Base-by-base conservation (phyloP, 2,797 vertebrate species). In the Synanceia verrucosa region DNA sequence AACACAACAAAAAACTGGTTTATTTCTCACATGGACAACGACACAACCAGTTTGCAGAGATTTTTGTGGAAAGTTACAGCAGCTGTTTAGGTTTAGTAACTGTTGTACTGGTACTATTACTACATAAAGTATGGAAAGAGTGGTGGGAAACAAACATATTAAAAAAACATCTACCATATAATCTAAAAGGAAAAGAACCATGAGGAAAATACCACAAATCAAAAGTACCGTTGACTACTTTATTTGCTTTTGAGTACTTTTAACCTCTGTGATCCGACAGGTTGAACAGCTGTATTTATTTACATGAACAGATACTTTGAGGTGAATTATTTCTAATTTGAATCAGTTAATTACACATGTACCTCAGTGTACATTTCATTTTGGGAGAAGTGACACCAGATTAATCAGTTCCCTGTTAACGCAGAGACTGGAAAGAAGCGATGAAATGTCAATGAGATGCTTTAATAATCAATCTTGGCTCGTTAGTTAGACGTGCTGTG, bases 1-100 rank as follows among this genome's bases (percentile, higher is more conserved):
- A n/a, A n/a, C n/a, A n/a, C n/a, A n/a, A n/a, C n/a, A n/a, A n/a
- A n/a, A n/a, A n/a, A n/a, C n/a, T n/a, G n/a, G n/a, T n/a, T n/a
- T n/a, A n/a, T n/a, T n/a, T n/a, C n/a, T n/a, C n/a, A n/a, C n/a
- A n/a, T n/a, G n/a, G 56, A 55, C 28, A 19, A 73, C 41, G 74
- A 70, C 71, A 75, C 79, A 79, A 70, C 81, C 70, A 46, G 64
- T 76, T 69, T 41, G 23, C 36, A 70, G 2, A 46, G 28, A 60
- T 59, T 69, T 51, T 24, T 69, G 51, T 78, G 47, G 73, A 21
- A 62, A 60, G n/a, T 21, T 14, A 41, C 47, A 70, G 18, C 51
- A 16, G 10, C 63, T 33, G 28, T 28, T 70, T 33, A 36, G 26
- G 21, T 56, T 24, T 23, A 4, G 28, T 26, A 3, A 19, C n/a